Evolutionary conservation across 2,113 vertebrate genomes (phyloP).

Genomic region (Dromas ardeola): DNA sequence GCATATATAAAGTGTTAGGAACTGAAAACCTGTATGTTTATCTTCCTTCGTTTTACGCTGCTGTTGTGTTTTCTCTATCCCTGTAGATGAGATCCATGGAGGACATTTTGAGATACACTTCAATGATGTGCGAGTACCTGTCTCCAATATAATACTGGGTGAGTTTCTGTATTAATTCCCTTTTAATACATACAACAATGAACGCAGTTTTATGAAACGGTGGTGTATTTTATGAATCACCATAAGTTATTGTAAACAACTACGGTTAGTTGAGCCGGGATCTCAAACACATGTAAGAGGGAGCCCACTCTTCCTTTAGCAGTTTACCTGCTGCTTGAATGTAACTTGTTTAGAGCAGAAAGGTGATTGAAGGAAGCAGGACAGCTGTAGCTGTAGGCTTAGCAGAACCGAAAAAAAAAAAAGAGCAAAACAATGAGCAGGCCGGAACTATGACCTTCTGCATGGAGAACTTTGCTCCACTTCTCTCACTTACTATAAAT

Average conservation of each 20-base stretch:
- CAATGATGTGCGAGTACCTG: slow-evolving; percentile 82
- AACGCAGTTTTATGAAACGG: not conserved
- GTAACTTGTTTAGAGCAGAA: not conserved
- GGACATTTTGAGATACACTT: slow-evolving; percentile 95
- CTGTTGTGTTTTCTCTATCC: not conserved
- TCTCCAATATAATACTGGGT: slow-evolving; percentile 89
- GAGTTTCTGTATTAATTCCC: slow-evolving; percentile 33
- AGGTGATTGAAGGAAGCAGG: not conserved
- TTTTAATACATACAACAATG: not conserved
- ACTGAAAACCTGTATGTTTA: not conserved
- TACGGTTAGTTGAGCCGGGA: not conserved
- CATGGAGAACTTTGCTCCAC: not conserved
- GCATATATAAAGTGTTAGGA: not conserved
- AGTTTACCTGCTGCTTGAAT: not conserved
- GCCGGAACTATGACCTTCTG: not conserved
- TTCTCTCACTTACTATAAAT: not conserved
- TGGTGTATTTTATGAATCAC: not conserved
- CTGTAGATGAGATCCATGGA: slow-evolving; percentile 86
- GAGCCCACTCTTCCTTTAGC: not conserved
- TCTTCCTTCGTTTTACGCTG: not conserved
- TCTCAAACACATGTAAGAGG: not conserved
- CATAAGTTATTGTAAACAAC: not conserved
- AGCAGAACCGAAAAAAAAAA: not conserved
- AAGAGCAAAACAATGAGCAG: not conserved
- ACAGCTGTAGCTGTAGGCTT: not conserved